phyloP scores from a whole-genome alignment of 2,113 vertebrate species.

The Nestor notabilis region DNA sequence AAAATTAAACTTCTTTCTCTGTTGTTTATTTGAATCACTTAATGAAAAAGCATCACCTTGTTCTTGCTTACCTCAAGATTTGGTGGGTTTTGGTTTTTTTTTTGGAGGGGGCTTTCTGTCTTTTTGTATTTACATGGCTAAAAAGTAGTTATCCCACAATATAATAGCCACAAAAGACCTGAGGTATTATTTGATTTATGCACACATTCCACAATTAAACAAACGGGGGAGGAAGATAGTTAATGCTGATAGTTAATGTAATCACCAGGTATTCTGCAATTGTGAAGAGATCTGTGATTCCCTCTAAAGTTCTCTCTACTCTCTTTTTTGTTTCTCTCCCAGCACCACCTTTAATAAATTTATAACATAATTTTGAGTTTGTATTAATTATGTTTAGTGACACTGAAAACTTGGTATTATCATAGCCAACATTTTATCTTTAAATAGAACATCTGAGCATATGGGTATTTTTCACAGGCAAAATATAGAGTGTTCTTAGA shows the following conservation, averaged over 20 bases:
- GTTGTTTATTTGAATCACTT: neutral
- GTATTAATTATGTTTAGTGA: neutral
- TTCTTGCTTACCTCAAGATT: neutral
- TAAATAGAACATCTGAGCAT: neutral
- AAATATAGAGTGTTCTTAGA: neutral
- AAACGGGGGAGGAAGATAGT: neutral
- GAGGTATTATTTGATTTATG: neutral
- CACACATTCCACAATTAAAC: neutral
- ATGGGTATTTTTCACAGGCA: neutral
- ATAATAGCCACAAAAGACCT: neutral
- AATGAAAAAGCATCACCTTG: neutral
- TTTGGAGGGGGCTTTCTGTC: neutral
- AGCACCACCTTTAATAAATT: neutral
- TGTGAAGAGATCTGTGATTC: neutral
- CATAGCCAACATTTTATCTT: neutral
- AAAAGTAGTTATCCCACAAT: neutral
- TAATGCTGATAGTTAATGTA: neutral
- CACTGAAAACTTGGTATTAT: neutral
- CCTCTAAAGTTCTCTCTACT: neutral
- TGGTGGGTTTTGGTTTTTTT: accelerated
- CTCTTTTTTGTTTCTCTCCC: neutral
- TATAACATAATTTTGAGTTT: neutral
- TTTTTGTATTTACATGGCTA: neutral
- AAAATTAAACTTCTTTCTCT: neutral
- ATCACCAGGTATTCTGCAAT: neutral